Percentiles rank a stretch among this genome's conserved stretches.
These are phyloP conservation scores for Xyrauchen texanus DNA, from an alignment of 2,113 vertebrate species.

Conservation along the genomic window DNA sequence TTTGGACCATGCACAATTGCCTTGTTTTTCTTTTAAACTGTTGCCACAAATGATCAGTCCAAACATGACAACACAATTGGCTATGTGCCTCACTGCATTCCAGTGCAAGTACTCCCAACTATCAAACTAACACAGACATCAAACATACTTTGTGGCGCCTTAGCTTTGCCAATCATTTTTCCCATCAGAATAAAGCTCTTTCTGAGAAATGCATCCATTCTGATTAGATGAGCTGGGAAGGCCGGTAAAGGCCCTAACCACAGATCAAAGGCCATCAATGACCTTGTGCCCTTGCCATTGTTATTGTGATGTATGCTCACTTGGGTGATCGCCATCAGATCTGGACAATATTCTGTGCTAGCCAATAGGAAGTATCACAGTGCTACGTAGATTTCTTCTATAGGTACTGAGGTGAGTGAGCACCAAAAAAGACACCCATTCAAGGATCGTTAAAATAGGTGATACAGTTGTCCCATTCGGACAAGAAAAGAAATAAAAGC, in stretches of 20 bases:
- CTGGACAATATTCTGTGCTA: conserved; percentile 40
- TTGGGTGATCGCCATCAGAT: conserved; percentile 63
- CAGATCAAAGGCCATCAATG: conserved; percentile 69
- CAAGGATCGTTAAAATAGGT: conserved; percentile 5
- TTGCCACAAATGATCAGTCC: conserved; percentile 19
- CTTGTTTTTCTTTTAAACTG: conserved; percentile 9
- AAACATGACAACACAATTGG: neutral
- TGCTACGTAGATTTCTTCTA: conserved; percentile 29
- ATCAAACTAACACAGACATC: conserved; percentile 26
- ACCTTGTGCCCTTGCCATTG: conserved; percentile 64
- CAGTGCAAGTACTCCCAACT: conserved; percentile 32
- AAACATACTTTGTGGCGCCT: neutral
- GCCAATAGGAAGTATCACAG: conserved; percentile 25
- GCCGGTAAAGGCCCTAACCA: conserved; percentile 39
- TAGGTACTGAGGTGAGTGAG: neutral
- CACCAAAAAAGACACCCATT: neutral
- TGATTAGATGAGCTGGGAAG: conserved; percentile 59
- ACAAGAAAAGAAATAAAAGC: conserved; percentile 5
- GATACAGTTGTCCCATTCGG: neutral
- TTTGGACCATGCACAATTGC: conserved; percentile 2
- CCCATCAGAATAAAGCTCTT: conserved; percentile 56
- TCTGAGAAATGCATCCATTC: conserved; percentile 65
- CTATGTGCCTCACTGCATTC: conserved; percentile 31
- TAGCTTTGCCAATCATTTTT: conserved; percentile 33
- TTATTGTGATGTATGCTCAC: conserved; percentile 57